A percentile compares a stretch with the other conserved stretches of the same genome.
phyloP scores from a whole-genome alignment of 1,140 invertebrate species.

The Drosophila busckii region DNA sequence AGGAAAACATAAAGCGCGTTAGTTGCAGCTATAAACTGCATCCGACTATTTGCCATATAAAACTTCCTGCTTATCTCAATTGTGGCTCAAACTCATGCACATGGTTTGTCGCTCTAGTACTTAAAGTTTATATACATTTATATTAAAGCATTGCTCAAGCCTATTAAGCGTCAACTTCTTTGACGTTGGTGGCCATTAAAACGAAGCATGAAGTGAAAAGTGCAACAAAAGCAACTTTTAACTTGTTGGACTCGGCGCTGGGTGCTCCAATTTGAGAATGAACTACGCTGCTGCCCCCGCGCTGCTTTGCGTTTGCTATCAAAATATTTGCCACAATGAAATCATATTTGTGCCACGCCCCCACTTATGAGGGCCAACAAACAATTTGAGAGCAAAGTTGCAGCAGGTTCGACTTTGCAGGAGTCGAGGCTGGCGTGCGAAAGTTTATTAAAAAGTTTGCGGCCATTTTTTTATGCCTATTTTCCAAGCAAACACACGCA shows the following conservation, averaged over 20 bases:
- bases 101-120: neutral
- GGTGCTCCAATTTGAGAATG: slow-evolving; percentile 16
- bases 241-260: slow-evolving; percentile 51
- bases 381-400: slow-evolving; percentile 27
- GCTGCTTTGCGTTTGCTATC: slow-evolving; percentile 29
- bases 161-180: slow-evolving; percentile 48
- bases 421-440: slow-evolving; percentile 72
- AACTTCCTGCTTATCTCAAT: slow-evolving; percentile 8
- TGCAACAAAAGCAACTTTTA: slow-evolving; percentile 43
- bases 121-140: slow-evolving; percentile 32
- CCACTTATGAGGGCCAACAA: slow-evolving; percentile 43
- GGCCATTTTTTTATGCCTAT: slow-evolving; percentile 44
- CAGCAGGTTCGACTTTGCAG: slow-evolving; percentile 9
- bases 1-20: no score
- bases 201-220: slow-evolving; percentile 27
- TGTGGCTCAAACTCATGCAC: neutral
- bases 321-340: slow-evolving; percentile 76
- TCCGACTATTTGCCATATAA: no score
- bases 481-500: slow-evolving; percentile 40
- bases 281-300: neutral
- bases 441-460: slow-evolving; percentile 76
- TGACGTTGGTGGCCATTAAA: slow-evolving; percentile 26
- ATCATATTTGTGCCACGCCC: slow-evolving; percentile 46
- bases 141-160: slow-evolving; percentile 40
- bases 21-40: no score